Conservation (phyloP, 2,888 invertebrate genomes). For the Agrochola circellaris region DNA sequence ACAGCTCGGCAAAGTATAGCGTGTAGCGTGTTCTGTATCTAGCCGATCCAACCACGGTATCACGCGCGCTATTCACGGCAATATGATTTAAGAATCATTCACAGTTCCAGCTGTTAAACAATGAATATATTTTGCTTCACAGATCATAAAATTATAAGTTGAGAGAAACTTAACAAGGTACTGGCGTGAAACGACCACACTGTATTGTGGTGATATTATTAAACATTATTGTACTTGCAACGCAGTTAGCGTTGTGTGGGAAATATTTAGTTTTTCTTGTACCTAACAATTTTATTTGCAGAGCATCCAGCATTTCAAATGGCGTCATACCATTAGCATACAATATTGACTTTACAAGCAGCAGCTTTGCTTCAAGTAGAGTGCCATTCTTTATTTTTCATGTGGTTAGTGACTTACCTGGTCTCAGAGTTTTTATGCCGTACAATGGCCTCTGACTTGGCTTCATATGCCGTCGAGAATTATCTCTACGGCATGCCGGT, state of each 20-base stretch:
- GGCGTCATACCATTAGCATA: neutral
- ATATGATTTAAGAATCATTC: neutral
- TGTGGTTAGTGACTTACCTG: too few species aligned
- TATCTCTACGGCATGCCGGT: too few species aligned
- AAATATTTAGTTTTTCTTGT: neutral
- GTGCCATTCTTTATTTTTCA: too few species aligned
- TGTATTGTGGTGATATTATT: neutral
- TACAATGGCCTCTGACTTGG: too few species aligned
- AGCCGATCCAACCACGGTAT: neutral
- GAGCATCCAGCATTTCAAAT: neutral
- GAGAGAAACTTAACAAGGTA: neutral
- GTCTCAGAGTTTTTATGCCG: too few species aligned
- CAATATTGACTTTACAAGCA: neutral
- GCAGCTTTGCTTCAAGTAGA: neutral
- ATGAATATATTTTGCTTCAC: neutral
- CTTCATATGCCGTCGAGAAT: too few species aligned
- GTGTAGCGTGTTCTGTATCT: neutral
- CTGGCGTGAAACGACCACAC: neutral
- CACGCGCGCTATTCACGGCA: conserved; percentile 4
- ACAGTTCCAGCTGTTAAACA: conserved; percentile 8
- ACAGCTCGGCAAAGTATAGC: neutral
- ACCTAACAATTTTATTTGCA: neutral
- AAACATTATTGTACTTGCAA: too few species aligned
- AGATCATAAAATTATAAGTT: conserved; percentile 3
- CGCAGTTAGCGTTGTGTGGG: too few species aligned